Evolutionary conservation across 2,888 invertebrate species (phyloP).

Genomic region (Drosophila quinaria): DNA sequence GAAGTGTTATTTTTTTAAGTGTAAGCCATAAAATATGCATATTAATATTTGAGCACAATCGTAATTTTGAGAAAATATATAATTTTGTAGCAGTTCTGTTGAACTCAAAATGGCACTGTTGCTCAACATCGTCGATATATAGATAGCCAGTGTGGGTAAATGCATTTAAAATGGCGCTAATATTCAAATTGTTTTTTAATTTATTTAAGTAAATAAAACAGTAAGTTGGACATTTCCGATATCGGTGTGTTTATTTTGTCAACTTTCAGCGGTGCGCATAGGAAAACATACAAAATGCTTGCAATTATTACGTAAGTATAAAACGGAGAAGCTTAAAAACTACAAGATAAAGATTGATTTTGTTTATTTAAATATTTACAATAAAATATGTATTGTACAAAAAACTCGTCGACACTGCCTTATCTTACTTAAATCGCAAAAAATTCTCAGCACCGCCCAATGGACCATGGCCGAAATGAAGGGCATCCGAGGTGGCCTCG

Average conservation of each 20-base stretch:
- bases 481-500: constrained; percentile 78
- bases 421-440: constrained; percentile 59
- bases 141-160: background rate
- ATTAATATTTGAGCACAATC: background rate
- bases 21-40: background rate
- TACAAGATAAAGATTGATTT: constrained; percentile 43
- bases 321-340: constrained; percentile 49
- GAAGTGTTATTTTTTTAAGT: too few species aligned
- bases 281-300: constrained; percentile 49
- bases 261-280: constrained; percentile 42
- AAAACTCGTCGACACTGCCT: constrained; percentile 15
- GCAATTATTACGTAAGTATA: constrained; percentile 22
- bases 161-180: background rate
- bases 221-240: constrained; percentile 2
- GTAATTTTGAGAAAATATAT: too few species aligned
- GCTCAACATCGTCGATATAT: background rate
- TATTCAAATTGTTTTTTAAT: background rate
- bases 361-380: constrained; percentile 70
- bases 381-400: constrained; percentile 55
- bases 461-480: constrained; percentile 84
- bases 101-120: constrained; percentile 30
- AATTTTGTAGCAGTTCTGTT: too few species aligned
- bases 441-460: constrained; percentile 68
- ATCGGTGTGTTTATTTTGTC: constrained; percentile 52
- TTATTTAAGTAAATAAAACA: background rate